Evolutionary conservation across 2,113 vertebrate genomes (phyloP).

Genomic region (Archocentrus centrarchus): DNA sequence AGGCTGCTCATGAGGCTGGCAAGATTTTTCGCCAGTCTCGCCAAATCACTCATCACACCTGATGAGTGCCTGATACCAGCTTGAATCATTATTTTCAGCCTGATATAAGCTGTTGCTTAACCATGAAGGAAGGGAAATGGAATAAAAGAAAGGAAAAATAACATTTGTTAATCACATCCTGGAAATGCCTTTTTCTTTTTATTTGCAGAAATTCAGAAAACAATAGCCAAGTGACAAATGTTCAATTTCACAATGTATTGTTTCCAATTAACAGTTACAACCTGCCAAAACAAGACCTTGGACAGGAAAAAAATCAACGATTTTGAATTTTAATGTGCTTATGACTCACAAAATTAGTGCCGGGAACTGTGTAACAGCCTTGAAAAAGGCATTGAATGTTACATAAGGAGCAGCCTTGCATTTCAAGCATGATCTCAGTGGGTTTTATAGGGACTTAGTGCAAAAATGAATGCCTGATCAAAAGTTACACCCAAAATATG

Average conservation of each 20-base stretch:
- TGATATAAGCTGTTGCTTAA: slow-evolving; percentile 23
- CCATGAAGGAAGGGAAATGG: neutral
- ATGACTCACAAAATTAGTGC: slow-evolving; percentile 2
- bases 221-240: neutral
- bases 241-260: neutral
- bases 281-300: neutral
- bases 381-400: slow-evolving; percentile 22
- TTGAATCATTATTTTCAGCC: slow-evolving; percentile 46
- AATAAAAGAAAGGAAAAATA: neutral
- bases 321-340: neutral
- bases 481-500: neutral
- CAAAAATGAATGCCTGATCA: neutral
- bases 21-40: slow-evolving; percentile 37
- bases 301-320: neutral
- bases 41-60: slow-evolving; percentile 60
- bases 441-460: slow-evolving; percentile 13
- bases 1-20: slow-evolving; percentile 35
- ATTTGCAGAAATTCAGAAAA: neutral
- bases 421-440: slow-evolving; percentile 18
- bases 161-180: neutral
- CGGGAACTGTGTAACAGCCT: slow-evolving; percentile 1
- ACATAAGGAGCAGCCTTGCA: slow-evolving; percentile 14
- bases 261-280: neutral
- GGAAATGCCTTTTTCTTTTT: neutral
- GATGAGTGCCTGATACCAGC: slow-evolving; percentile 35